phyloP scores from a whole-genome alignment of 2,888 invertebrate species.

The Diadegma fenestrale region DNA sequence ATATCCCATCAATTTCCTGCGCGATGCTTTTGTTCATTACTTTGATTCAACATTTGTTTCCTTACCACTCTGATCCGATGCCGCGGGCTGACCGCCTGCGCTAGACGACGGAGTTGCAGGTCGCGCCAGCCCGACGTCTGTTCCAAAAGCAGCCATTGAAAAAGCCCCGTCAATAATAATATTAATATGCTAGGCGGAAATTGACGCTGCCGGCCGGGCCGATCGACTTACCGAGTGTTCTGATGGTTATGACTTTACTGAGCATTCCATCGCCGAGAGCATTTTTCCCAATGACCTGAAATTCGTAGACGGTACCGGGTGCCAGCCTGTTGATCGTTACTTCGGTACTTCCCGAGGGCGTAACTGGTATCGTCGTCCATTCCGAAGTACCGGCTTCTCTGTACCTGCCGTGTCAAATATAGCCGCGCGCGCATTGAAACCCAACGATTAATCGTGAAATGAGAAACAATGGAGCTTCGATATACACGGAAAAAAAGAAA shows the following conservation, averaged over 20 bases:
- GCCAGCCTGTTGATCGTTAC: constrained; percentile 94
- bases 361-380: constrained; percentile 97
- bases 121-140: constrained; percentile 80
- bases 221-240: constrained; percentile 92
- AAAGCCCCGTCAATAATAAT: background rate
- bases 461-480: too few relatives aligned
- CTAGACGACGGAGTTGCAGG: constrained; percentile 80
- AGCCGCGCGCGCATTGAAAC: too few relatives aligned
- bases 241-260: constrained; percentile 96
- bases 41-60: constrained; percentile 45
- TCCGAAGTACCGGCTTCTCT: constrained; percentile 94
- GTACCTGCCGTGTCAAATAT: constrained; percentile 87
- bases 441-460: too few relatives aligned
- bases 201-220: too few relatives aligned
- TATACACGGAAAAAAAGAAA: too few relatives aligned
- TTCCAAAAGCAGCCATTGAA: constrained; percentile 66
- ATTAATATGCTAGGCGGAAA: background rate
- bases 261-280: constrained; percentile 97
- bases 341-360: constrained; percentile 94
- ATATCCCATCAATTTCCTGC: constrained; percentile 67
- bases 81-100: constrained; percentile 76
- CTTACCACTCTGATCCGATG: constrained; percentile 80
- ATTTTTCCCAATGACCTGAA: constrained; percentile 98
- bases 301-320: constrained; percentile 97
- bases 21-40: constrained; percentile 55